These are phyloP conservation scores for Minunthozetes semirufus DNA, from an alignment of 2,888 invertebrate genomes.

Conservation along the genomic window DNA sequence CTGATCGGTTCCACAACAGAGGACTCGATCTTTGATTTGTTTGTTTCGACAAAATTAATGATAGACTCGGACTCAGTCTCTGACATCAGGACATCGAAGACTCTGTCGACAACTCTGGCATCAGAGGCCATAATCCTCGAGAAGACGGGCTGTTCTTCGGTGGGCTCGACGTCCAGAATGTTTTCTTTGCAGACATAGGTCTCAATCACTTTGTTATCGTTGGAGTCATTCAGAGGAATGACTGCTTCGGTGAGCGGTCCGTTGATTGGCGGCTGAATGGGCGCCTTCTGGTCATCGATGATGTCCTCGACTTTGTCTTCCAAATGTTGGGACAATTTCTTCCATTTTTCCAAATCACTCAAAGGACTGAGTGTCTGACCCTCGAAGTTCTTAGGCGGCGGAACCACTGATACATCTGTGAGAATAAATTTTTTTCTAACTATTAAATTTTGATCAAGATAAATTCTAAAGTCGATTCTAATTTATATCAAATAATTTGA, in stretches of 20 bases:
- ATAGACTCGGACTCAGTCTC: not conserved
- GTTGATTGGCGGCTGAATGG: not conserved
- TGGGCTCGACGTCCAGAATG: not conserved
- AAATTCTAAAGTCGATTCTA: too few relatives aligned
- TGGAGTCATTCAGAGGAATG: not conserved
- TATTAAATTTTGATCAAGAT: too few relatives aligned
- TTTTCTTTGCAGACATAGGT: constrained; percentile 23
- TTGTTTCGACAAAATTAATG: not conserved
- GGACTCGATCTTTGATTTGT: not conserved
- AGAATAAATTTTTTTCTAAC: not conserved
- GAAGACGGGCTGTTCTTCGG: not conserved
- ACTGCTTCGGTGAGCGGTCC: not conserved
- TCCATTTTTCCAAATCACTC: not conserved
- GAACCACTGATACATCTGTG: not conserved
- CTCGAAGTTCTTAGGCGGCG: constrained; percentile 28
- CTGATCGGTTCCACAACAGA: not conserved
- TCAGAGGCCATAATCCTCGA: not conserved
- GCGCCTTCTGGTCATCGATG: not conserved
- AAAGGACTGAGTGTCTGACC: not conserved
- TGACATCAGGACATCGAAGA: not conserved
- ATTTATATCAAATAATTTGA: too few relatives aligned
- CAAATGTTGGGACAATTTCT: constrained; percentile 1
- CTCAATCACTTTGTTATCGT: not conserved
- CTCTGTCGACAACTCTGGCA: not conserved
- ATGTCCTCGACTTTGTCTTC: not conserved